Percentiles rank a stretch among this genome's conserved stretches.
These are phyloP conservation scores for Rousettus madagascariensis DNA, from an alignment of 2,797 vertebrate genomes.

Conservation along the genomic window DNA sequence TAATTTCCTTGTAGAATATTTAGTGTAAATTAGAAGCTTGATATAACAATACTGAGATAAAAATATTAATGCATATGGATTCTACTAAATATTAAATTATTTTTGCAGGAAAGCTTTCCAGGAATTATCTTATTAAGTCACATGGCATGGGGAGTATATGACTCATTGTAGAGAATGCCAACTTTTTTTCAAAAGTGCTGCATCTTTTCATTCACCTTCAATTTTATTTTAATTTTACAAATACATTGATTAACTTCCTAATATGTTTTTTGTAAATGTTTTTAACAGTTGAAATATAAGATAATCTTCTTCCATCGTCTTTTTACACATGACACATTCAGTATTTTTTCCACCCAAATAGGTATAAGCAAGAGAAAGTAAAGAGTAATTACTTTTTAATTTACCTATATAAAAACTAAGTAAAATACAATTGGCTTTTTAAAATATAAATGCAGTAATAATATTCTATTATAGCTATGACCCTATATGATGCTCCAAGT, in stretches of 20 bases:
- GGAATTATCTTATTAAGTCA: not conserved
- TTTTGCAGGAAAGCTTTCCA: not conserved
- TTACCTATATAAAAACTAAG: not conserved
- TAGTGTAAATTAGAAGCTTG: not conserved
- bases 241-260: not conserved
- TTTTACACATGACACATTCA: not conserved
- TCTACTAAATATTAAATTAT: not conserved
- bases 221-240: constrained; percentile 12
- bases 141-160: not conserved
- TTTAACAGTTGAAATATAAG: not conserved
- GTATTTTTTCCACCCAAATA: not conserved
- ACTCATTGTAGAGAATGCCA: not conserved
- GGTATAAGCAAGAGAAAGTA: not conserved
- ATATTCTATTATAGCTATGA: not conserved
- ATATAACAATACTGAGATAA: not conserved
- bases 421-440: not conserved
- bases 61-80: not conserved
- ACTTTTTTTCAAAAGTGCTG: not conserved
- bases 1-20: not conserved
- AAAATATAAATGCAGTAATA: not conserved
- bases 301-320: not conserved
- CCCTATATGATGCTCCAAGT: not conserved
- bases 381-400: not conserved
- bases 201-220: not conserved
- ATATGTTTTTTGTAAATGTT: not conserved